Base-by-base conservation (phyloP, 1,140 invertebrate genomes). In the Thaumetopoea pityocampa region DNA sequence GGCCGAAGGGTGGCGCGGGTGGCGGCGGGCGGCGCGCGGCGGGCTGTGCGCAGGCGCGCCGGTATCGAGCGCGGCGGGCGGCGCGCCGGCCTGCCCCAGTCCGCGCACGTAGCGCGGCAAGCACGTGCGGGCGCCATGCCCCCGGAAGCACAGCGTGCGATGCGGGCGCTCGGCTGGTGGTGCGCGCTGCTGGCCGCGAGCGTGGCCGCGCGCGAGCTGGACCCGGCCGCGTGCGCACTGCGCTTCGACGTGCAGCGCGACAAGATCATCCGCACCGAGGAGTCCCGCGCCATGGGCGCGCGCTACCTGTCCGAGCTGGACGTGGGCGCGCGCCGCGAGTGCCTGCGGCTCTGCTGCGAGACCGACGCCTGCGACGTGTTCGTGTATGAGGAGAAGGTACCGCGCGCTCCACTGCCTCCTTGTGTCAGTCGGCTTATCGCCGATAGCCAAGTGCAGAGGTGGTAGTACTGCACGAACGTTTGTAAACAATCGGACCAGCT, bases 181-280 rank as follows among this genome's bases (percentile, higher is more conserved):
- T 27, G 36, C 44, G 44, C 42, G 34, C 36, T 50, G 62, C n/a
- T 51, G 48, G 29, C 47, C 29, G 68, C 65, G 45, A 73, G 68
- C 36, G 62, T 51, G 48, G 29, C 47, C 29, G 68, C 65, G 45
- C 76, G 68, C 36, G 82, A 85, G 60, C 64, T 86, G 45, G 84
- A 86, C 64, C 82, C 84, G 14, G 78, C 69, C 33, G 72, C 80
- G 27, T 86, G 84, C 66, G 70, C 66, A 9, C 89, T 92, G 9
- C 92, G 92, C 72, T 96, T 96, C 77, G 92, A 94, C 65, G 89
- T 96, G 17, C 94, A 94, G 73, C 88, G 88, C 50, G 93, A 95
- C 72, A 96, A 95, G 65, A 97, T 98, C 44, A 97, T 97, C 51
- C 88, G 93, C 40, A 97, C 95, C 0, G 90, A 94, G 56, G 95